Evolutionary conservation across 2,888 invertebrate genomes (phyloP).

Genomic region (Erannis defoliaria): DNA sequence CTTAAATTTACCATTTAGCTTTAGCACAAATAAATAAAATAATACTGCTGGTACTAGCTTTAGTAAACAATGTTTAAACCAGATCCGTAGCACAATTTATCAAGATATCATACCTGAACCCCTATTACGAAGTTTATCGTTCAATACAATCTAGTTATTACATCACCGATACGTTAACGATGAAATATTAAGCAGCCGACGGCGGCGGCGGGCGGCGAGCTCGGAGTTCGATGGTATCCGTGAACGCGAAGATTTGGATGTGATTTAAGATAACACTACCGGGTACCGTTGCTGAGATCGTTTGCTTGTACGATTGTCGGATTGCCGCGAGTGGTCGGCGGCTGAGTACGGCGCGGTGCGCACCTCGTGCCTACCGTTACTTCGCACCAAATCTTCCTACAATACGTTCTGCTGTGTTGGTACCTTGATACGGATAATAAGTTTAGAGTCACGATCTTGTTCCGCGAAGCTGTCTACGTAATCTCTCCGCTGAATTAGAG

Average conservation of each 20-base stretch:
- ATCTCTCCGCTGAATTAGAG: constrained; percentile 76
- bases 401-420: constrained; percentile 73
- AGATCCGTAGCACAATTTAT: constrained; percentile 3
- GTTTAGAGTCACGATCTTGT: constrained; percentile 80
- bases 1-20: too few species aligned
- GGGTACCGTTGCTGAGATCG: constrained; percentile 76
- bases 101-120: constrained; percentile 10
- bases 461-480: constrained; percentile 75
- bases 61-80: neutral
- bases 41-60: neutral
- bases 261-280: constrained; percentile 74
- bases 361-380: constrained; percentile 66
- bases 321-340: constrained; percentile 57
- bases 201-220: constrained; percentile 36
- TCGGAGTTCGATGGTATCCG: constrained; percentile 39
- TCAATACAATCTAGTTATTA: constrained; percentile 36
- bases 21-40: too few species aligned
- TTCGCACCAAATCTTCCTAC: constrained; percentile 83
- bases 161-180: constrained; percentile 43
- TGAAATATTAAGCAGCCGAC: constrained; percentile 43
- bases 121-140: constrained; percentile 30
- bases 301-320: constrained; percentile 68
- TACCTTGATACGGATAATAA: constrained; percentile 82
- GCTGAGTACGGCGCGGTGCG: constrained; percentile 51
- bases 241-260: constrained; percentile 65